These are phyloP conservation scores for Orientallactaga sibirica DNA, from an alignment of 2,797 vertebrate species.

Conservation along the genomic window DNA sequence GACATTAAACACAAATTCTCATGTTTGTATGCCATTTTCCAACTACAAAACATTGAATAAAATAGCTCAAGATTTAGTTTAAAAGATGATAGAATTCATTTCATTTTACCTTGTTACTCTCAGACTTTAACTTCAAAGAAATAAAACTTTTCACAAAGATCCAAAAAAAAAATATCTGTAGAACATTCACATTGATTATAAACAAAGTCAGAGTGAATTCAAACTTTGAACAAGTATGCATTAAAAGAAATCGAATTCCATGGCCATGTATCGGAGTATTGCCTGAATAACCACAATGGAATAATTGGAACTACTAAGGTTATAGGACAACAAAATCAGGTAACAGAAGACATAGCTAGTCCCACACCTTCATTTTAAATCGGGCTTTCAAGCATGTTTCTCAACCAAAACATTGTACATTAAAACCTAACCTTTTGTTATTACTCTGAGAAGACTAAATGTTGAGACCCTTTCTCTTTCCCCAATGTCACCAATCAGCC, in stretches of 20 bases:
- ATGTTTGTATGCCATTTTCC: not conserved
- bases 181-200: conserved; percentile 36
- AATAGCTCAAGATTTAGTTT: not conserved
- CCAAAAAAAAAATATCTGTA: conserved; percentile 18
- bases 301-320: conserved; percentile 14
- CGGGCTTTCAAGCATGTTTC: conserved; percentile 7
- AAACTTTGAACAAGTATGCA: not conserved
- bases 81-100: not conserved
- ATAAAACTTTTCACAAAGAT: conserved; percentile 18
- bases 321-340: not conserved
- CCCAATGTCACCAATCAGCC: not conserved
- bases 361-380: not conserved
- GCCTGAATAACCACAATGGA: not conserved
- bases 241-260: not conserved
- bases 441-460: conserved; percentile 19
- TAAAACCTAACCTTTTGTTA: not conserved
- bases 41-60: not conserved
- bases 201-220: conserved; percentile 13
- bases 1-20: not conserved
- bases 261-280: not conserved
- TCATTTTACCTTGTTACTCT: conserved; percentile 4
- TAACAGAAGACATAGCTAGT: not conserved
- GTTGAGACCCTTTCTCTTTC: not conserved
- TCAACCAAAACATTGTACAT: not conserved
- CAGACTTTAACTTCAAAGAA: conserved; percentile 26